These are phyloP conservation scores for Lemur catta DNA, from an alignment of 2,797 vertebrate species.

Conservation along the genomic window DNA sequence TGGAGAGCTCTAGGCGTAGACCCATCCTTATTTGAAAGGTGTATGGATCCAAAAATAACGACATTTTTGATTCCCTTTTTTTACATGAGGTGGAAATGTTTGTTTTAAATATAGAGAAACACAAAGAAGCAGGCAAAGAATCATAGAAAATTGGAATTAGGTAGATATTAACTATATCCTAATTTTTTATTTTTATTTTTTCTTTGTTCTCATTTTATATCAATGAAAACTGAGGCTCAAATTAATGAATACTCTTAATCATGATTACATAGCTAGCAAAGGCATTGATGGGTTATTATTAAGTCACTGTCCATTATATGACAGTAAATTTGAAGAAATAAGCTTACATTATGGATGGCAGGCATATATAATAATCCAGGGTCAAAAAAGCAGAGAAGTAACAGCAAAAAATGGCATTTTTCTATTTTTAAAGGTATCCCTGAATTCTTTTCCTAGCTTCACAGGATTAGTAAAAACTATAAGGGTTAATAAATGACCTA, in stretches of 20 bases:
- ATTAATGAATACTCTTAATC: background rate
- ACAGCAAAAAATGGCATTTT: background rate
- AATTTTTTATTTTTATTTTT: background rate
- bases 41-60: background rate
- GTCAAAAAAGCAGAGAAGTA: background rate
- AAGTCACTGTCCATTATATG: background rate
- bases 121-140: background rate
- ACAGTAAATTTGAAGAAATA: background rate
- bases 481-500: background rate
- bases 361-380: background rate
- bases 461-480: background rate
- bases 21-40: background rate
- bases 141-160: background rate
- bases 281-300: background rate
- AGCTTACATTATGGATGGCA: background rate
- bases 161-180: background rate
- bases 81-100: background rate
- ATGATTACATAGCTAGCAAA: background rate
- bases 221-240: background rate
- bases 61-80: background rate
- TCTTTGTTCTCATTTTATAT: conserved; percentile 13
- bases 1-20: background rate
- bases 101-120: background rate
- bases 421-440: background rate
- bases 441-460: background rate